Evolutionary conservation across 2,113 vertebrate genomes (phyloP).

Genomic region (Pagrus major): DNA sequence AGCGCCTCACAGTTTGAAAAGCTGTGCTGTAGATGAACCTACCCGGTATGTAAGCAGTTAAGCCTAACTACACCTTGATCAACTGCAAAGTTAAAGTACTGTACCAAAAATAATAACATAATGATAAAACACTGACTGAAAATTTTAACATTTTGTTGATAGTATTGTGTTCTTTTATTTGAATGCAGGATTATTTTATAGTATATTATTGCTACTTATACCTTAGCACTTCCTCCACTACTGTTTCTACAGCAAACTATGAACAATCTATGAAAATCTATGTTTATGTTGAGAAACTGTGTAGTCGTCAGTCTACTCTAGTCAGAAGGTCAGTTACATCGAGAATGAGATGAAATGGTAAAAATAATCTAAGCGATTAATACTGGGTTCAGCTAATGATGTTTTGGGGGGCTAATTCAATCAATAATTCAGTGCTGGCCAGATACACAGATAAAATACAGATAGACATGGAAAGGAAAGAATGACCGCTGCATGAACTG

Average conservation of each 20-base stretch:
- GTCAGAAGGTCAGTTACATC: not conserved
- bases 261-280: not conserved
- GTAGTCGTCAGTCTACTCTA: constrained; percentile 4
- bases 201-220: too few relatives aligned
- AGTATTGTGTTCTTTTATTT: too few relatives aligned
- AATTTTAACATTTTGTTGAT: too few relatives aligned
- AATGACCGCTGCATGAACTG: not conserved
- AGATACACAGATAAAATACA: not conserved
- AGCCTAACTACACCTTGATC: not conserved
- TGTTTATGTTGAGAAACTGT: not conserved
- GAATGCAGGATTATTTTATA: too few relatives aligned
- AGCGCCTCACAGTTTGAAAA: not conserved
- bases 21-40: not conserved
- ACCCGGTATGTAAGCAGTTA: not conserved
- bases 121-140: not conserved
- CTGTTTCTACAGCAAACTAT: not conserved
- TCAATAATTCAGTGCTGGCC: not conserved
- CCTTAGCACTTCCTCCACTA: too few relatives aligned
- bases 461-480: not conserved
- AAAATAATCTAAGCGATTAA: constrained; percentile 3
- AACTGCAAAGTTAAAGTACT: not conserved
- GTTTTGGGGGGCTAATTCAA: not conserved
- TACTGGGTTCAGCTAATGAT: constrained; percentile 9
- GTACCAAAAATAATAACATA: not conserved
- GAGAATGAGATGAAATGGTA: not conserved